Evolutionary conservation across 2,797 vertebrate species (phyloP).

Genomic region (Glyptemys insculpta): DNA sequence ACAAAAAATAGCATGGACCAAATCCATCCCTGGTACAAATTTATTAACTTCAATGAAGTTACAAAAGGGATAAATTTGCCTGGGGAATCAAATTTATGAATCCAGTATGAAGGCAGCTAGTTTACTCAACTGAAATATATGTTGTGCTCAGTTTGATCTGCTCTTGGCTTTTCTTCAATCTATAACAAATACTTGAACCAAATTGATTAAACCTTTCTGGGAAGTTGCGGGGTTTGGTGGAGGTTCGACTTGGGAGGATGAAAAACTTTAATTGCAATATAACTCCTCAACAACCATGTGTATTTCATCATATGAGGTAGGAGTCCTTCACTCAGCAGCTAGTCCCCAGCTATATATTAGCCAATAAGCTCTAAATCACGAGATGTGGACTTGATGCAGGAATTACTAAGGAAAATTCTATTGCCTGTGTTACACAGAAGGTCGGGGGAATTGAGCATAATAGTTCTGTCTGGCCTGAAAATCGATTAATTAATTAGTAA

Average conservation of each 20-base stretch:
- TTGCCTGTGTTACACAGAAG: neutral
- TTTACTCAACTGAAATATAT: neutral
- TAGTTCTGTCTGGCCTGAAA: neutral
- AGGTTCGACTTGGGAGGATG: neutral
- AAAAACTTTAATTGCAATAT: neutral
- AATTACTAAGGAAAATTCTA: no score
- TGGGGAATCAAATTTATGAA: neutral
- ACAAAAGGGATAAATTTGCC: neutral
- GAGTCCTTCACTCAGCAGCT: neutral
- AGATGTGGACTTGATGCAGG: neutral
- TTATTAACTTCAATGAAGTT: neutral
- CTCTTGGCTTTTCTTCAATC: neutral
- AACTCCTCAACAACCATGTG: neutral
- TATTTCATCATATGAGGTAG: neutral
- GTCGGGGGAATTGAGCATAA: neutral
- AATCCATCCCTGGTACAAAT: neutral
- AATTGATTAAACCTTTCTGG: neutral
- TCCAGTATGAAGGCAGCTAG: neutral
- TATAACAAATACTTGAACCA: neutral
- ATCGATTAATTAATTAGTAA: neutral
- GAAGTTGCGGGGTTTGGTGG: neutral
- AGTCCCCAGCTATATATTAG: neutral
- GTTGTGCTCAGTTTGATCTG: neutral
- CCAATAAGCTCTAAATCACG: neutral
- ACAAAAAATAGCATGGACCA: neutral